Evolutionary conservation across 2,113 vertebrate species (phyloP).

Genomic region (Malurus melanocephalus): DNA sequence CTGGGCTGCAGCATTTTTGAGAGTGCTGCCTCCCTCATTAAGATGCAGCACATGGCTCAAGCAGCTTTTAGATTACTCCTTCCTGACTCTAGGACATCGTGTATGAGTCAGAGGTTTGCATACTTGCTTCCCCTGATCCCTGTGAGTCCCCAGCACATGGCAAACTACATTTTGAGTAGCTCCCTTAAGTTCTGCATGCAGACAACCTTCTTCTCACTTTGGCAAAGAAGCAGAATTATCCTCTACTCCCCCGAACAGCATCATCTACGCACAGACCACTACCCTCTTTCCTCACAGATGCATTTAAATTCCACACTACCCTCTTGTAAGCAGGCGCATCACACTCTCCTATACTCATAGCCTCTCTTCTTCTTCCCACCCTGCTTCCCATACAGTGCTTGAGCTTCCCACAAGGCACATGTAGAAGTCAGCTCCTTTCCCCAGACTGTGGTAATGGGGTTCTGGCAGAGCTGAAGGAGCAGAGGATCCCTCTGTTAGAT

Average conservation of each 20-base stretch:
- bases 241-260: background rate
- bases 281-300: background rate
- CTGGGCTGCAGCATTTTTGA: background rate
- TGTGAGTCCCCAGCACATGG: background rate
- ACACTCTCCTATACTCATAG: background rate
- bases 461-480: background rate
- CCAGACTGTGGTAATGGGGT: background rate
- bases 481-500: background rate
- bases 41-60: background rate
- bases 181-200: background rate
- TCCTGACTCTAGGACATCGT: background rate
- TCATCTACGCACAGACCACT: rapidly evolving
- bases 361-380: background rate
- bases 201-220: background rate
- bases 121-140: background rate
- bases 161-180: background rate
- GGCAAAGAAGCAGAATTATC: background rate
- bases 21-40: background rate
- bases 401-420: background rate
- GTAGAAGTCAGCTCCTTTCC: background rate
- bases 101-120: background rate
- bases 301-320: background rate
- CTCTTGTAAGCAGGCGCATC: background rate
- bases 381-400: rapidly evolving
- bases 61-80: constrained; percentile 13